Evolutionary conservation across 2,797 vertebrate species (phyloP), one percentile per base, ranked within the genome.

Genomic region (Antennarius maculatus): DNA sequence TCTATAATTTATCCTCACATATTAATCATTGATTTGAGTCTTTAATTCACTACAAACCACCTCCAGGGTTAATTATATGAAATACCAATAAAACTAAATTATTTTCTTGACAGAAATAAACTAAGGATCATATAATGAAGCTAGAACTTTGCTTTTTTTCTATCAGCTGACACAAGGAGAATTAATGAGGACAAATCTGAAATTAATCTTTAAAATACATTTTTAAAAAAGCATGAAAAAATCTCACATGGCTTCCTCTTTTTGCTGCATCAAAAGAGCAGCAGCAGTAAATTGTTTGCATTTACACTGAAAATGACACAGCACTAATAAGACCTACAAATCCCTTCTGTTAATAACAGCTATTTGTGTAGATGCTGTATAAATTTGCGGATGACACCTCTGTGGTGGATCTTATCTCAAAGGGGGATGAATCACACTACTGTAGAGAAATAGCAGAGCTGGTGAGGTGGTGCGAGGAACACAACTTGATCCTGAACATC

Each of bases 231-330:
- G 74, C 27, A 50, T 46, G 31, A 34, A 5, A 23, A 54, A 79
- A 63, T 77, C 66, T 81, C 23, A 64, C 43, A 56, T 54, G 55
- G 79, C 62, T 55, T 51, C 62, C 69, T 70, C 79, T 57, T 29
- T 74, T 57, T 71, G 54, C 69, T 72, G 71, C 34, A 50, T 45
- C 51, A 39, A 55, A 73, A 70, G 71, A 64, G 47, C 54, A 68
- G 63, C 17, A 43, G 64, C 51, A 72, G 65, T 85, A 83, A 89
- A 82, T n/a, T 17, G 46, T 75, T 27, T 62, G 58, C 51, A 76
- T 66, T 81, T 79, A 74, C 76, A 89, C 81, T 82, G 71, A 79
- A 84, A 82, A 83, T 78, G 79, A 83, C 76, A 86, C 64, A 52
- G 56, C 61, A 65, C 68, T 84, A 71, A 90, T 80, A 74, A 84